These are phyloP conservation scores for Phragmatobia fuliginosa DNA, from an alignment of 2,888 invertebrate genomes.

Conservation along the genomic window DNA sequence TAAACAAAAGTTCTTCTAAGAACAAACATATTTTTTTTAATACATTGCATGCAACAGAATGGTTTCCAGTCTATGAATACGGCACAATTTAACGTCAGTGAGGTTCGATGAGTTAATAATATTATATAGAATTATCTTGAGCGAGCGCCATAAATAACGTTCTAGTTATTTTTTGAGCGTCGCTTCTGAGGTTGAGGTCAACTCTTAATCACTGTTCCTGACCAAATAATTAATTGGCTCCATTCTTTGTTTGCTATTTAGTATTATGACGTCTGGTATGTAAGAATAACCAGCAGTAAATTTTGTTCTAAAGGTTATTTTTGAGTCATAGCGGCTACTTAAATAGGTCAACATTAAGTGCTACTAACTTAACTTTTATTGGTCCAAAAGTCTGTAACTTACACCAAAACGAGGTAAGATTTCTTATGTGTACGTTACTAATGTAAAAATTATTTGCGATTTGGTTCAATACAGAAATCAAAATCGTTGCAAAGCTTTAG, in stretches of 20 bases:
- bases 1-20: too few species aligned
- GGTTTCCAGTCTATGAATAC: constrained; percentile 57
- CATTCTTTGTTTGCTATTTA: constrained; percentile 68
- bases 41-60: neutral
- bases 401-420: neutral
- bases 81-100: constrained; percentile 58
- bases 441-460: too few species aligned
- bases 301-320: constrained; percentile 4
- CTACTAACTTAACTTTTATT: neutral
- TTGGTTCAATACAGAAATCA: too few species aligned
- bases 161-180: constrained; percentile 73
- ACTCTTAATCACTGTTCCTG: constrained; percentile 72
- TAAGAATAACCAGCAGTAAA: neutral
- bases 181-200: constrained; percentile 72
- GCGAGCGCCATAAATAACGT: constrained; percentile 70
- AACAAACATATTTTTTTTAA: neutral
- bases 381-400: neutral
- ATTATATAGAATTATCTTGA: constrained; percentile 71
- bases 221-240: constrained; percentile 72
- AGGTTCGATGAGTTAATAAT: constrained; percentile 73
- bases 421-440: neutral
- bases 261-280: constrained; percentile 16
- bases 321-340: neutral
- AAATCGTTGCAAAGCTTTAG: too few species aligned
- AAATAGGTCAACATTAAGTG: neutral